Conservation (phyloP, 1,140 invertebrate species). For the Penaeus japonicus region DNA sequence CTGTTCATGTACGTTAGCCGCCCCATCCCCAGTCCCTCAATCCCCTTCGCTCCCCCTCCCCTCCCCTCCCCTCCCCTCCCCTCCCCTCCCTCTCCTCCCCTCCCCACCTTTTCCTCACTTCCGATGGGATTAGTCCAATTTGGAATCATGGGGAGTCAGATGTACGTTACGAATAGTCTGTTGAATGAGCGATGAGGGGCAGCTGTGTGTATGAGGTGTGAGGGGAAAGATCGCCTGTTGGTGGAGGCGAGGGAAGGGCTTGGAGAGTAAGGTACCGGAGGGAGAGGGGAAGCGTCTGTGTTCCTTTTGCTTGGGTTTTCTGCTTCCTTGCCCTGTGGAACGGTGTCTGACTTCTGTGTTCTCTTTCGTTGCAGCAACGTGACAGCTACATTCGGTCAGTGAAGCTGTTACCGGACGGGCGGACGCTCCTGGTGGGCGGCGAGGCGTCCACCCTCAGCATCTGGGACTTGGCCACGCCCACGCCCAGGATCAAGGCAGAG, state of each 20-base stretch:
- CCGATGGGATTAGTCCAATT: not conserved
- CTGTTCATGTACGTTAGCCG: no score
- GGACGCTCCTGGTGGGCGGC: constrained; percentile 95
- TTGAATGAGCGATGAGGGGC: not conserved
- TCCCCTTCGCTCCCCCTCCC: not conserved
- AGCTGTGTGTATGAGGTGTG: no score
- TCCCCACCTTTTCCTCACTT: not conserved
- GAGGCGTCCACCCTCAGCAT: constrained; percentile 96
- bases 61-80: not conserved
- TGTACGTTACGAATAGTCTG: not conserved
- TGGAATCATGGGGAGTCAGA: not conserved
- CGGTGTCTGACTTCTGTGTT: constrained; percentile 39
- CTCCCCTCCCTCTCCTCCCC: not conserved
- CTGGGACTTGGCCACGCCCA: constrained; percentile 85
- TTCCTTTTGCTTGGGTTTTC: not conserved
- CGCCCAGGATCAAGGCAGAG: constrained; percentile 75
- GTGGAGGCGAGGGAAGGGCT: not conserved
- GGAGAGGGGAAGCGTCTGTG: not conserved
- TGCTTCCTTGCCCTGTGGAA: not conserved
- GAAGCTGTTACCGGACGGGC: constrained; percentile 93
- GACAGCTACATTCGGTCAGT: constrained; percentile 98
- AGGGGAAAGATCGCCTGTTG: no score
- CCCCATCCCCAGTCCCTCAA: not conserved
- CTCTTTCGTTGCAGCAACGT: constrained; percentile 73
- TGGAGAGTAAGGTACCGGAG: not conserved